Evolutionary conservation across 2,888 invertebrate genomes (phyloP).

Genomic region (Lamellibrachia satsuma): DNA sequence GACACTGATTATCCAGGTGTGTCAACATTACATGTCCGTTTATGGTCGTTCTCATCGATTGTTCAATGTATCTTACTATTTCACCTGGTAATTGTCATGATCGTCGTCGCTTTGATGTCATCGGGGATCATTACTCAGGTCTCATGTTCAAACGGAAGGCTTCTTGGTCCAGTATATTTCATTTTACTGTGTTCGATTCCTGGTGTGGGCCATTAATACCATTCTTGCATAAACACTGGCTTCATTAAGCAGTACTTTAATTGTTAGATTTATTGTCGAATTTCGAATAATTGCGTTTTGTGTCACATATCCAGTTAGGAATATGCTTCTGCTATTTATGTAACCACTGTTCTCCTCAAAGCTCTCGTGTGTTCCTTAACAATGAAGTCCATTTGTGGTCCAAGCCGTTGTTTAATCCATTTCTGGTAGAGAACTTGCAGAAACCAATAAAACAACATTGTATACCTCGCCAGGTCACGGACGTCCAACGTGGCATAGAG

Average conservation of each 20-base stretch:
- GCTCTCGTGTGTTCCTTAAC: neutral
- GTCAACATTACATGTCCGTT: neutral
- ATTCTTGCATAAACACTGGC: too few species aligned
- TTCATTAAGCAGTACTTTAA: neutral
- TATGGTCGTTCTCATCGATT: neutral
- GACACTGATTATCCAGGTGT: neutral
- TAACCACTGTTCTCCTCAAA: neutral
- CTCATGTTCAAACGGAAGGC: too few species aligned
- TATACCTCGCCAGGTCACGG: neutral
- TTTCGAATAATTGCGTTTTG: neutral
- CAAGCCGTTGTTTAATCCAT: neutral
- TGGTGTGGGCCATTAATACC: too few species aligned
- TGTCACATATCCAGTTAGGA: neutral
- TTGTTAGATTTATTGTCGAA: neutral
- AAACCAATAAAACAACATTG: neutral
- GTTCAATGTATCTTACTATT: neutral
- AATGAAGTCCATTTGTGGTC: neutral
- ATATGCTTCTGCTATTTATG: neutral
- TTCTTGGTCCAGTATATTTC: too few species aligned
- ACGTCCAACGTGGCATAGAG: constrained; percentile 1
- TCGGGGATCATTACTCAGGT: too few species aligned
- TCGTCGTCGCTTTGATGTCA: neutral
- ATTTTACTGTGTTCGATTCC: too few species aligned
- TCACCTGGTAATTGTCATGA: neutral
- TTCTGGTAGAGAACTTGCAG: neutral